Percentiles rank a stretch among this genome's conserved stretches.
phyloP scores from a whole-genome alignment of 2,113 vertebrate species.

The Nematolebias whitei region DNA sequence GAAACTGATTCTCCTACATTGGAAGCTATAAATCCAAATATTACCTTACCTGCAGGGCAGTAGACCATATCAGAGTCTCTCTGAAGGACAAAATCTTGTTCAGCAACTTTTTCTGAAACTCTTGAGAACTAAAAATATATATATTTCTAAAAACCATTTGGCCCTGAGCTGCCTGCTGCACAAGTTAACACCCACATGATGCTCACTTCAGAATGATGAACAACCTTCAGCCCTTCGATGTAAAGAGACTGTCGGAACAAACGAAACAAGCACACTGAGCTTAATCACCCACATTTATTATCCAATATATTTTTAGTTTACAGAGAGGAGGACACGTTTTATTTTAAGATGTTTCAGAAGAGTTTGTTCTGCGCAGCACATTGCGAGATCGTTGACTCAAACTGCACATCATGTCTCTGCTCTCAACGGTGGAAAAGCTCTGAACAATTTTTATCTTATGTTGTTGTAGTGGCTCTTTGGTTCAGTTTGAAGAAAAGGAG shows the following conservation, averaged over 20 bases:
- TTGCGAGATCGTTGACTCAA: not conserved
- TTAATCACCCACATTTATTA: constrained; percentile 3
- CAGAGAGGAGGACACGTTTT: constrained; percentile 8
- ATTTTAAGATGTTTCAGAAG: constrained; percentile 58
- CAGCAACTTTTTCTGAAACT: not conserved
- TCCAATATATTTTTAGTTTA: constrained; percentile 7
- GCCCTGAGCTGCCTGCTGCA: constrained; percentile 2
- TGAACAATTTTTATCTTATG: too few relatives aligned
- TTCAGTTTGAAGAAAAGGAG: not conserved
- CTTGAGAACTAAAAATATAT: not conserved
- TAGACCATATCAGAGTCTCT: constrained; percentile 4
- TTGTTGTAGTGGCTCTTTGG: too few relatives aligned
- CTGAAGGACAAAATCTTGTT: not conserved
- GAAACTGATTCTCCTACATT: too few relatives aligned
- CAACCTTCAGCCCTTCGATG: constrained; percentile 43
- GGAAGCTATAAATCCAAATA: not conserved
- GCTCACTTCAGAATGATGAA: constrained; percentile 18
- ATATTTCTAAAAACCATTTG: constrained; percentile 15
- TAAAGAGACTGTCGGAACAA: constrained; percentile 54
- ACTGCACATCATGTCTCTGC: not conserved
- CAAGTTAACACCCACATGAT: constrained; percentile 12
- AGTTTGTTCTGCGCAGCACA: not conserved
- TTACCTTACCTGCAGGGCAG: constrained; percentile 14
- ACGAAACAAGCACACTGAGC: constrained; percentile 59
- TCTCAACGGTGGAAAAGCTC: too few relatives aligned